phyloP scores from a whole-genome alignment of 2,113 vertebrate species.

The Rhinolophus ferrumequinum region DNA sequence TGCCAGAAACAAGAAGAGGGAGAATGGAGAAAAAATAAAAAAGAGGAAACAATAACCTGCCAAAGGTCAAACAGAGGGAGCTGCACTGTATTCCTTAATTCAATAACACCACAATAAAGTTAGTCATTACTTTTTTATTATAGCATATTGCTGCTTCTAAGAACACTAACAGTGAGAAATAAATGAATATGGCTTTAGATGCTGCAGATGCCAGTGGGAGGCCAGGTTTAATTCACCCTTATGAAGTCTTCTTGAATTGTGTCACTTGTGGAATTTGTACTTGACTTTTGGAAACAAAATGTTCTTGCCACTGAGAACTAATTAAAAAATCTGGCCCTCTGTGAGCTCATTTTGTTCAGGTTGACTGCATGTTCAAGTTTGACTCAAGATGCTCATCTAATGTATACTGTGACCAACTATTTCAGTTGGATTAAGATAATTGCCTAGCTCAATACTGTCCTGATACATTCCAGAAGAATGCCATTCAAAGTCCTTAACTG shows the following conservation, averaged over 20 bases:
- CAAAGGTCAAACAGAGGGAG: constrained; percentile 51
- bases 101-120: constrained; percentile 74
- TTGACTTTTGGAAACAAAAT: constrained; percentile 85
- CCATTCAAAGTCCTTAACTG: constrained; percentile 78
- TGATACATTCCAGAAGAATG: constrained; percentile 82
- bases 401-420: constrained; percentile 80
- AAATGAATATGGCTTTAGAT: constrained; percentile 68
- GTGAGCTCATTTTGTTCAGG: constrained; percentile 87
- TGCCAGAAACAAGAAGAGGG: not conserved
- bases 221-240: constrained; percentile 66
- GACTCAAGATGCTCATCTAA: constrained; percentile 85
- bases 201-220: constrained; percentile 68
- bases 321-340: constrained; percentile 86
- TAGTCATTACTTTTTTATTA: constrained; percentile 78
- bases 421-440: constrained; percentile 84
- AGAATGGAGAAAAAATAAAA: constrained; percentile 11
- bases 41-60: not conserved
- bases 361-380: constrained; percentile 87
- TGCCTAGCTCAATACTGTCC: constrained; percentile 82
- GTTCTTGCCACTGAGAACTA: constrained; percentile 84
- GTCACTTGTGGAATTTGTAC: constrained; percentile 81
- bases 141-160: constrained; percentile 62
- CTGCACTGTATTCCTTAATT: constrained; percentile 67
- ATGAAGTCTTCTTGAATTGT: constrained; percentile 63
- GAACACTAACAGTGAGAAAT: constrained; percentile 78